These are phyloP conservation scores for Thaumatotibia leucotreta DNA, from an alignment of 1,140 invertebrate species.

Conservation along the genomic window DNA sequence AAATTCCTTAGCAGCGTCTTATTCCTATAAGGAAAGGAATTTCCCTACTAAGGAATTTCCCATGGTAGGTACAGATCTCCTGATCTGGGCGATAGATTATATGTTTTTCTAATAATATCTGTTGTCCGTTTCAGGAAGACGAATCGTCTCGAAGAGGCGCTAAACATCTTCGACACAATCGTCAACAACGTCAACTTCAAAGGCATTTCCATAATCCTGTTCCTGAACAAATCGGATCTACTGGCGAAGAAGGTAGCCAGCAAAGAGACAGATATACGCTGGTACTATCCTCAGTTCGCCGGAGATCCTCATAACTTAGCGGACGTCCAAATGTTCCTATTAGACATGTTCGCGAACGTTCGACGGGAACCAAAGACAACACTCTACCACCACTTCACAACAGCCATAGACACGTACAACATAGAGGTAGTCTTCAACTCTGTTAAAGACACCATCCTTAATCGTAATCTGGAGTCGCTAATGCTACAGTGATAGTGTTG, in stretches of 20 bases:
- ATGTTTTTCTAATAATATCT: slow-evolving; percentile 7
- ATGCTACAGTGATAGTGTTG: slow-evolving; percentile 88
- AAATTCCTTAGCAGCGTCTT: too few species aligned
- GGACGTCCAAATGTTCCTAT: slow-evolving; percentile 93
- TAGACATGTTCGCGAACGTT: slow-evolving; percentile 92
- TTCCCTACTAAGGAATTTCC: too few species aligned
- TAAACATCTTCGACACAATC: slow-evolving; percentile 98
- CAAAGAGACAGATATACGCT: slow-evolving; percentile 88
- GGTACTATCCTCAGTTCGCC: slow-evolving; percentile 91
- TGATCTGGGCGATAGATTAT: too few species aligned
- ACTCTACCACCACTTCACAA: slow-evolving; percentile 98
- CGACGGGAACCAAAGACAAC: slow-evolving; percentile 84
- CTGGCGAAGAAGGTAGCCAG: slow-evolving; percentile 92
- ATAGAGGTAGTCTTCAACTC: slow-evolving; percentile 98
- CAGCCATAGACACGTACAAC: slow-evolving; percentile 98
- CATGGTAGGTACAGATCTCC: too few species aligned
- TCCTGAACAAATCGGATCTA: slow-evolving; percentile 98
- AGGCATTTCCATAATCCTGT: slow-evolving; percentile 96
- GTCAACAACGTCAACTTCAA: slow-evolving; percentile 96
- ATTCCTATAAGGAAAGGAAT: too few species aligned
- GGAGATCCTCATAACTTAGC: slow-evolving; percentile 91
- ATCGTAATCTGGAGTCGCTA: slow-evolving; percentile 93
- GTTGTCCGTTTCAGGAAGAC: slow-evolving; percentile 83
- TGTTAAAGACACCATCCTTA: slow-evolving; percentile 97
- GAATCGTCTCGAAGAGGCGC: slow-evolving; percentile 95